Evolutionary conservation across 1,140 invertebrate genomes (phyloP).

Genomic region (Mylabris phalerata): DNA sequence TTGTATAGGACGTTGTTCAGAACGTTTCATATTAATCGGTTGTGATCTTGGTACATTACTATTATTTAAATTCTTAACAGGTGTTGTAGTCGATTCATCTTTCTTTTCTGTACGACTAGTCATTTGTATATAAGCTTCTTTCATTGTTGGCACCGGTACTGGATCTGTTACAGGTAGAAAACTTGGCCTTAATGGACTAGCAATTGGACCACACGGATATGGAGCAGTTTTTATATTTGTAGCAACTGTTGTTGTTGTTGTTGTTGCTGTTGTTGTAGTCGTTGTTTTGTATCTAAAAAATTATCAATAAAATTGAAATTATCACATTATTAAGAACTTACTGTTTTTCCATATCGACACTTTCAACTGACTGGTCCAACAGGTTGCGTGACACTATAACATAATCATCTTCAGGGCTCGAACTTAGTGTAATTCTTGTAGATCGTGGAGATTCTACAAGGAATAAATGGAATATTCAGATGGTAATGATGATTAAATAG

Average conservation of each 20-base stretch:
- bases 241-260: not conserved
- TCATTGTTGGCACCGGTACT: conserved; percentile 71
- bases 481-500: conserved; percentile 1
- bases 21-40: conserved; percentile 72
- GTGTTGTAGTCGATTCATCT: conserved; percentile 24
- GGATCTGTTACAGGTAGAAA: conserved; percentile 66
- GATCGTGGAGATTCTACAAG: conserved; percentile 42
- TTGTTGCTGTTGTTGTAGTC: conserved; percentile 10
- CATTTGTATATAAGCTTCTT: conserved; percentile 46
- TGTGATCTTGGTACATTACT: conserved; percentile 68
- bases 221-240: not conserved
- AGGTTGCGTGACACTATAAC: conserved; percentile 72
- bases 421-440: conserved; percentile 35
- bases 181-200: conserved; percentile 61
- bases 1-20: conserved; percentile 53
- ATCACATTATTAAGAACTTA: conserved; percentile 2
- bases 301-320: not conserved
- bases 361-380: conserved; percentile 48
- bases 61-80: conserved; percentile 17
- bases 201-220: conserved; percentile 19
- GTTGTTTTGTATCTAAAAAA: conserved; percentile 3
- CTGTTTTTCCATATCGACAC: conserved; percentile 32
- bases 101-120: conserved; percentile 25
- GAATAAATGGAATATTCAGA: not conserved
- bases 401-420: conserved; percentile 77